Percentiles rank a stretch among this genome's conserved stretches.
Conservation (phyloP, 2,797 vertebrate genomes). For the Chrosomus eos region DNA sequence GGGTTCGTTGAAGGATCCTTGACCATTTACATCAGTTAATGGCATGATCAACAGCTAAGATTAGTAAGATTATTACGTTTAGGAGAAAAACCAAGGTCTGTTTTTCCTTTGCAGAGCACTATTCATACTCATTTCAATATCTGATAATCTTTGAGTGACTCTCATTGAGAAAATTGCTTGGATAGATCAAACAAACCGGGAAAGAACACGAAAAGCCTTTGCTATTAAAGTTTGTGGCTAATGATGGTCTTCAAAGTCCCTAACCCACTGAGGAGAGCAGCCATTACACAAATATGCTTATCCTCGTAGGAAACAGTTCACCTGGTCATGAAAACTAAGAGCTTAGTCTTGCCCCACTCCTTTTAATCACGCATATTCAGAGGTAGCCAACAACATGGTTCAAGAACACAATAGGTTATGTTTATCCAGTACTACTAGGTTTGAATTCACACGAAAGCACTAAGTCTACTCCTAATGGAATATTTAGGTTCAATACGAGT, state of each 20-base stretch:
- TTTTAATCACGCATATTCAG: conserved; percentile 61
- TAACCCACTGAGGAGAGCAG: conserved; percentile 58
- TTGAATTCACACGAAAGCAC: conserved; percentile 27
- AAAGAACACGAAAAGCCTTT: conserved; percentile 40
- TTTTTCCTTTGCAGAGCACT: conserved; percentile 41
- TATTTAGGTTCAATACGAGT: neutral
- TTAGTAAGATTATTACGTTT: conserved; percentile 3
- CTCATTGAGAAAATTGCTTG: conserved; percentile 48
- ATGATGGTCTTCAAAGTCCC: conserved; percentile 65
- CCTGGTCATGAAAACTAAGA: conserved; percentile 59
- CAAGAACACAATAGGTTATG: conserved; percentile 60
- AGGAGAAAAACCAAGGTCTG: conserved; percentile 39
- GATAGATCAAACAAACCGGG: conserved; percentile 47
- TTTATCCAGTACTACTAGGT: conserved; percentile 61
- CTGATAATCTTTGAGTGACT: conserved; percentile 40
- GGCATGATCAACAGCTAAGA: conserved; percentile 26
- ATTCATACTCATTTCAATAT: conserved; percentile 45
- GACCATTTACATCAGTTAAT: conserved; percentile 1
- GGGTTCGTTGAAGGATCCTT: conserved; percentile 32
- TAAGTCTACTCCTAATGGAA: neutral
- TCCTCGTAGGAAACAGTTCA: conserved; percentile 53
- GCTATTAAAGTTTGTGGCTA: conserved; percentile 56
- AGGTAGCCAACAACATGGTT: conserved; percentile 34
- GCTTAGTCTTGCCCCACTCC: conserved; percentile 49
- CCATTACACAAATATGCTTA: conserved; percentile 66